Evolutionary conservation across 2,888 invertebrate genomes (phyloP).

Genomic region (Amiota communis): DNA sequence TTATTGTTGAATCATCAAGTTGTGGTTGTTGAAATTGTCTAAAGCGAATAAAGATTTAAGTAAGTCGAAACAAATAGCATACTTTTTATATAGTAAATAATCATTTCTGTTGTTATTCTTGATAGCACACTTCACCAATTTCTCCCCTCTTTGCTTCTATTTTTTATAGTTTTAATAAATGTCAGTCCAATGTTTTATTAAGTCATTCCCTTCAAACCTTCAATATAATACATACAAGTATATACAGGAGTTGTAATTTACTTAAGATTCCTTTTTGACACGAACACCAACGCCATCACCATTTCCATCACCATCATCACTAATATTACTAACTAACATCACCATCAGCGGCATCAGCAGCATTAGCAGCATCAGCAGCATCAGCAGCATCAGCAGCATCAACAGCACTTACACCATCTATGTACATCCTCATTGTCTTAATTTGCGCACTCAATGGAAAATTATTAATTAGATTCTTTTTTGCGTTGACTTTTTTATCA

Average conservation of each 20-base stretch:
- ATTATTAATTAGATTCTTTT: conserved; percentile 74
- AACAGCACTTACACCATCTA: neutral
- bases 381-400: neutral
- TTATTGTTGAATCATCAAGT: too few species aligned
- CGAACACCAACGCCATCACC: too few species aligned
- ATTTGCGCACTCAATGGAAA: conserved; percentile 73
- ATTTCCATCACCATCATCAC: too few species aligned
- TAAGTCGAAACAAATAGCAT: too few species aligned
- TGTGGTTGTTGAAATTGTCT: too few species aligned
- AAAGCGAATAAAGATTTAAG: too few species aligned
- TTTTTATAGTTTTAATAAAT: neutral
- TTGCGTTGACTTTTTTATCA: conserved; percentile 61
- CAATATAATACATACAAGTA: neutral
- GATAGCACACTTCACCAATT: too few species aligned
- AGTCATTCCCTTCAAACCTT: neutral
- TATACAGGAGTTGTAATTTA: neutral
- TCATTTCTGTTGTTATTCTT: too few species aligned
- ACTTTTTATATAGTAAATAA: too few species aligned
- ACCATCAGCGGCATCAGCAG: neutral
- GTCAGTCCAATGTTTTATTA: neutral
- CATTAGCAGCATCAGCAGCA: neutral
- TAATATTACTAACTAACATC: too few species aligned
- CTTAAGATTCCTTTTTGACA: too few species aligned
- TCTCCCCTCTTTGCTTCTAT: too few species aligned
- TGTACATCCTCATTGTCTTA: conserved; percentile 56